Conservation (phyloP, 1,140 invertebrate genomes). For the Bradysia coprophila region DNA sequence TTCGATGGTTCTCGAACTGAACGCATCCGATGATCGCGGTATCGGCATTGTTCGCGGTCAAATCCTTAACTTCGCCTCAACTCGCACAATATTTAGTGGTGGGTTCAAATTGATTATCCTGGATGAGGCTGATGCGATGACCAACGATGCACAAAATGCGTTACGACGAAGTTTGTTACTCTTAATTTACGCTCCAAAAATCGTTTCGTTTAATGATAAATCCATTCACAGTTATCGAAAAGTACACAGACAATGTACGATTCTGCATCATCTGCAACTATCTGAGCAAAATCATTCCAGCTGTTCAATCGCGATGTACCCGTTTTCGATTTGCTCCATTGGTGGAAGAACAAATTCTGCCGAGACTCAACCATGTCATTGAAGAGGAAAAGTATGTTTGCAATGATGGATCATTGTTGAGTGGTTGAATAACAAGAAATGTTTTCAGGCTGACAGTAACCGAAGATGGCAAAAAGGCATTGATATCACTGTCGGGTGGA, state of each 20-base stretch:
- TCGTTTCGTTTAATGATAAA: not conserved
- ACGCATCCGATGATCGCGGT: constrained; percentile 98
- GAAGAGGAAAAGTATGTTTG: constrained; percentile 59
- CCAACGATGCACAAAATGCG: constrained; percentile 98
- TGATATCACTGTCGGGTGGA: constrained; percentile 80
- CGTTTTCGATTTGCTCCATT: constrained; percentile 93
- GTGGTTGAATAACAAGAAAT: not conserved
- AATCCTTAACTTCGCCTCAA: constrained; percentile 96
- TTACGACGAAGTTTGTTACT: constrained; percentile 67
- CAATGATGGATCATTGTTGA: not conserved
- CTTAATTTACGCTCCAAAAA: constrained; percentile 6
- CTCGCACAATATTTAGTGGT: constrained; percentile 86
- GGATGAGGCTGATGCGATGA: constrained; percentile 99
- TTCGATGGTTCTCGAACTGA: constrained; percentile 73
- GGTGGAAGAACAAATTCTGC: constrained; percentile 67
- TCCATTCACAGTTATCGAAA: constrained; percentile 77
- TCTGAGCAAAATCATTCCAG: constrained; percentile 94
- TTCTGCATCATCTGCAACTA: constrained; percentile 99
- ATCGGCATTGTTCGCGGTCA: constrained; percentile 91
- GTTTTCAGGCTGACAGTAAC: constrained; percentile 56
- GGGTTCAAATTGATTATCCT: constrained; percentile 94
- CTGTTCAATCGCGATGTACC: constrained; percentile 93
- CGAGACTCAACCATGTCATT: constrained; percentile 73
- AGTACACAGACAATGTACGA: constrained; percentile 93
- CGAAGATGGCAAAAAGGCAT: constrained; percentile 77